Conservation (phyloP, 2,113 vertebrate genomes). For the Sinocyclocheilus anophthalmus region DNA sequence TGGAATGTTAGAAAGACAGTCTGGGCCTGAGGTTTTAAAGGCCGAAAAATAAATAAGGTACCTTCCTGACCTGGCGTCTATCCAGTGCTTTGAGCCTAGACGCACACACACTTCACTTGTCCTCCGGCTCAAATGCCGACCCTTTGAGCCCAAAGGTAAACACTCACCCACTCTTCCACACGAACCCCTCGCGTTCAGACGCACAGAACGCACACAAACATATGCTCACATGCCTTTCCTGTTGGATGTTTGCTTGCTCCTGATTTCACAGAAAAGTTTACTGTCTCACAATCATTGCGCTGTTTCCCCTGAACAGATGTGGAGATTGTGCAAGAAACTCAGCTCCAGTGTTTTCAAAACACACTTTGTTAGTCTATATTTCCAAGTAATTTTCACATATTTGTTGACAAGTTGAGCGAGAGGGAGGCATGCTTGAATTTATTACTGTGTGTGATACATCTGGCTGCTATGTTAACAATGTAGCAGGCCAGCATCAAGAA, state of each 20-base stretch:
- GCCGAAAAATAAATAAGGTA: constrained; percentile 22
- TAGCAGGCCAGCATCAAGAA: not conserved
- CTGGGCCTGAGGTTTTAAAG: constrained; percentile 5
- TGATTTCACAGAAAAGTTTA: constrained; percentile 63
- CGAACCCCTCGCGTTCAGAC: not conserved
- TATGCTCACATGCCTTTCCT: constrained; percentile 36
- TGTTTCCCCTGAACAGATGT: constrained; percentile 69
- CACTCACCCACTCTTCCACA: constrained; percentile 52
- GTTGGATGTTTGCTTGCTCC: constrained; percentile 54
- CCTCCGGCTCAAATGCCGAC: not conserved
- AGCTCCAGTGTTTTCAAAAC: constrained; percentile 63
- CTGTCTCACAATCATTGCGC: constrained; percentile 67
- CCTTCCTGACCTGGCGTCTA: constrained; percentile 26
- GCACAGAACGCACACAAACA: not conserved
- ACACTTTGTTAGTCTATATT: constrained; percentile 60
- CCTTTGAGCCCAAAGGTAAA: constrained; percentile 33
- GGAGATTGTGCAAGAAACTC: constrained; percentile 64
- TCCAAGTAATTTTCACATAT: constrained; percentile 57
- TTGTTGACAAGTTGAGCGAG: constrained; percentile 63
- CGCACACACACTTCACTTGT: not conserved
- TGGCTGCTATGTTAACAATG: constrained; percentile 43
- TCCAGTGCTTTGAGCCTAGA: not conserved
- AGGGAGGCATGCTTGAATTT: constrained; percentile 45
- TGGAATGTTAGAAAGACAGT: constrained; percentile 26
- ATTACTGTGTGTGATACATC: constrained; percentile 51